phyloP scores from a whole-genome alignment of 2,888 invertebrate species.

The Baccha elongata region DNA sequence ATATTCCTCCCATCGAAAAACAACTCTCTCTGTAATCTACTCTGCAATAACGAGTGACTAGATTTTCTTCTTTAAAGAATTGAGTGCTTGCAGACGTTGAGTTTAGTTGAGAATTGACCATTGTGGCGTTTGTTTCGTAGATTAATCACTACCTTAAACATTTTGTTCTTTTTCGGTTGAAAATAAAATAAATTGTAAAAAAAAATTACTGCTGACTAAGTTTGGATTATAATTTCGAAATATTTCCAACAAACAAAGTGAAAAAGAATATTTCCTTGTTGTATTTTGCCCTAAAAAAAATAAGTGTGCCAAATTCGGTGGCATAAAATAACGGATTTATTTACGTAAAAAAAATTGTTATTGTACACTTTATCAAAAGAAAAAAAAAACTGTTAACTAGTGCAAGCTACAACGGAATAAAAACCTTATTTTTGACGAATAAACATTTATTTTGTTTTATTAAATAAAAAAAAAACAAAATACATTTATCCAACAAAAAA shows the following conservation, averaged over 20 bases:
- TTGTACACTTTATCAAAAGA: not conserved
- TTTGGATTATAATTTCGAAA: constrained; percentile 40
- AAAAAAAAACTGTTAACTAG: constrained; percentile 54
- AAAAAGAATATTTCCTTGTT: constrained; percentile 1
- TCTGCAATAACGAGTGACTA: constrained; percentile 16
- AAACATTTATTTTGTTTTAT: constrained; percentile 15
- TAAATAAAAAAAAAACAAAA: constrained; percentile 16
- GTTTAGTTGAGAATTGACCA: constrained; percentile 67
- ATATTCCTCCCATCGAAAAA: too few species aligned
- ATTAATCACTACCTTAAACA: not conserved
- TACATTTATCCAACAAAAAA: constrained; percentile 11
- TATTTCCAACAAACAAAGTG: constrained; percentile 25
- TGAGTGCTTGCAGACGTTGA: constrained; percentile 55
- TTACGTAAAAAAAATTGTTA: constrained; percentile 11
- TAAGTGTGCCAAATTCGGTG: constrained; percentile 46
- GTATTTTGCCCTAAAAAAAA: constrained; percentile 15
- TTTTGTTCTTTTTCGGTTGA: constrained; percentile 36
- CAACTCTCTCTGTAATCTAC: not conserved
- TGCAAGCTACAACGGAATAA: constrained; percentile 15
- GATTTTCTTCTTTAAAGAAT: constrained; percentile 54
- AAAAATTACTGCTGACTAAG: constrained; percentile 38
- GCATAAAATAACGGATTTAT: constrained; percentile 63
- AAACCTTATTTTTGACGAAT: constrained; percentile 6
- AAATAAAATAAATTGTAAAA: constrained; percentile 33
- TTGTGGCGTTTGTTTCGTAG: constrained; percentile 40